These are phyloP conservation scores for Ornithoptera alexandrae DNA, from an alignment of 2,888 invertebrate genomes.

Conservation along the genomic window DNA sequence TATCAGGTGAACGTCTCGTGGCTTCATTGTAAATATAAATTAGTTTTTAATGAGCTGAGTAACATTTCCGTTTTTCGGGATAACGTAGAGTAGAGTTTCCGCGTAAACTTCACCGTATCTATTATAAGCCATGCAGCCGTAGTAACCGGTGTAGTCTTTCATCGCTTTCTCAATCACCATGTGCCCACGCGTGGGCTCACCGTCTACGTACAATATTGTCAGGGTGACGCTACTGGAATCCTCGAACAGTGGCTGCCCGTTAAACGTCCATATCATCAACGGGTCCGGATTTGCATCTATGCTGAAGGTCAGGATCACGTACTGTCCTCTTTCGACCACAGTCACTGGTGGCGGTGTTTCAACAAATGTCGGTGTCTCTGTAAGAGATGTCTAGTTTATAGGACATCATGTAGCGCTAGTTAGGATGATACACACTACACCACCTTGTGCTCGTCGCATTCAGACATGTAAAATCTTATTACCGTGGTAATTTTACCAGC, in stretches of 20 bases:
- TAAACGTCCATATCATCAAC: slow-evolving; percentile 49
- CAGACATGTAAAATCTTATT: too few relatives aligned
- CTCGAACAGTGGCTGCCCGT: slow-evolving; percentile 44
- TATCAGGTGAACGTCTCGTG: too few relatives aligned
- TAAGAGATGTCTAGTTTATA: neutral
- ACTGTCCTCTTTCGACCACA: neutral
- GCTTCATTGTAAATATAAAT: neutral
- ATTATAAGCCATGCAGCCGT: slow-evolving; percentile 57
- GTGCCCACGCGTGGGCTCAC: slow-evolving; percentile 38
- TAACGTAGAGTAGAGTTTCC: slow-evolving; percentile 41
- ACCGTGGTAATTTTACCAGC: too few relatives aligned
- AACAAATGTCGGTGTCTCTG: neutral
- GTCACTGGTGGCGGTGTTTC: neutral
- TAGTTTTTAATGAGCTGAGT: neutral
- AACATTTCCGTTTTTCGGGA: neutral
- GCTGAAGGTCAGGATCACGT: slow-evolving; percentile 54
- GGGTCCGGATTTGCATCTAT: slow-evolving; percentile 48
- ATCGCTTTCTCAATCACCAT: slow-evolving; percentile 50
- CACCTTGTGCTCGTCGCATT: too few relatives aligned
- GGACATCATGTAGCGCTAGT: too few relatives aligned
- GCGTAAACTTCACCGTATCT: slow-evolving; percentile 50
- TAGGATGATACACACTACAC: too few relatives aligned
- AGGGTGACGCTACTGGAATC: slow-evolving; percentile 32
- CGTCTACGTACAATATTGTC: slow-evolving; percentile 29
- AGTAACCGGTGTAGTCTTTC: slow-evolving; percentile 55